These are phyloP conservation scores for Cirrhinus molitorella DNA, from an alignment of 2,797 vertebrate species.

Conservation along the genomic window DNA sequence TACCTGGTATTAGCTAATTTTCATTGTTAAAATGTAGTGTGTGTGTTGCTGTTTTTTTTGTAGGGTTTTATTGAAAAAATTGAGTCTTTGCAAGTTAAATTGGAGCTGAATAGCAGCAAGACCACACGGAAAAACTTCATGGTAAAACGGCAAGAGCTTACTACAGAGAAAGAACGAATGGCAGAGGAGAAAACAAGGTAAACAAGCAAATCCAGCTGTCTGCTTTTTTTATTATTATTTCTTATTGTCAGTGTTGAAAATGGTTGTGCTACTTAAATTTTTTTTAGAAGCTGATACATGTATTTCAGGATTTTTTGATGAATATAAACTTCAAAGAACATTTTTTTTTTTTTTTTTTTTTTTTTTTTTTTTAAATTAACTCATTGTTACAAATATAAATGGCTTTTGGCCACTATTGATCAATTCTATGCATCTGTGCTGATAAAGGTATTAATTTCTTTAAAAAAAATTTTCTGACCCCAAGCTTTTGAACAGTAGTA, in stretches of 20 bases:
- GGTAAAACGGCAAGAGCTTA: constrained; percentile 59
- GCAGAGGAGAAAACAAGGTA: constrained; percentile 56
- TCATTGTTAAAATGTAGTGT: not conserved
- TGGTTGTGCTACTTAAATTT: not conserved
- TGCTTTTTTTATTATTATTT: too few species aligned
- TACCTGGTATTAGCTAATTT: not conserved
- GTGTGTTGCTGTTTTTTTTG: not conserved
- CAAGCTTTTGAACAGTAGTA: not conserved
- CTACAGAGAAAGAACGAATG: constrained; percentile 50
- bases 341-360: too few species aligned
- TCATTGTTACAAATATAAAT: not conserved
- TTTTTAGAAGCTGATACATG: not conserved
- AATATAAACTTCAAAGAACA: not conserved
- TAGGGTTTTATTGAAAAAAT: constrained; percentile 60
- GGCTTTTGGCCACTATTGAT: not conserved
- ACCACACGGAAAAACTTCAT: constrained; percentile 63
- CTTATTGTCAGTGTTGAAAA: not conserved
- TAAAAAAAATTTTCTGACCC: too few species aligned
- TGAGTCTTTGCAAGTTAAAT: constrained; percentile 57
- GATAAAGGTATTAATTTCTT: not conserved
- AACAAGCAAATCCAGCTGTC: not conserved
- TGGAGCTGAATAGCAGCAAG: constrained; percentile 64
- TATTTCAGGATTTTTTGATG: not conserved
- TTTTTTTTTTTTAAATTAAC: too few species aligned
- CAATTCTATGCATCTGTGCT: not conserved